Evolutionary conservation across 1,140 invertebrate species (phyloP).

Genomic region (Brachionus rotundiformis): DNA sequence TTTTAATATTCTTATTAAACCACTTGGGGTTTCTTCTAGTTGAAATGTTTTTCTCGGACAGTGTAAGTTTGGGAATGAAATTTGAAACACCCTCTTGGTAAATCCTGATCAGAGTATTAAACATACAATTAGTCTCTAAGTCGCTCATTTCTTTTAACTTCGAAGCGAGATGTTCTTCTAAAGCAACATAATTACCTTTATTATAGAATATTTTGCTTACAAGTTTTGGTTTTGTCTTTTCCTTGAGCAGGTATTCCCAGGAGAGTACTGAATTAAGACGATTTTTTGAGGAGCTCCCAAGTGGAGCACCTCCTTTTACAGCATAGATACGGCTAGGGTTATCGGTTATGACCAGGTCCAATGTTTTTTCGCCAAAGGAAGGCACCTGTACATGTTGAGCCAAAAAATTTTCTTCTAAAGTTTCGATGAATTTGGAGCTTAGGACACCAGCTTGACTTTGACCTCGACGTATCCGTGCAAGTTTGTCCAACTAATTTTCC

Average conservation of each 20-base stretch:
- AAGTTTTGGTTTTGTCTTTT: background rate
- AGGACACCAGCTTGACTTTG: background rate
- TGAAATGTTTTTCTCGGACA: background rate
- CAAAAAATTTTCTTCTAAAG: background rate
- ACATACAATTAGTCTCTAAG: no score
- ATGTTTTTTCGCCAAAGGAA: background rate
- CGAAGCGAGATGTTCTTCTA: no score
- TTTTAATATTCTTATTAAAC: background rate
- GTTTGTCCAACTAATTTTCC: background rate
- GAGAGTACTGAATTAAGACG: background rate
- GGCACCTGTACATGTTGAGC: background rate
- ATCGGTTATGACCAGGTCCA: background rate
- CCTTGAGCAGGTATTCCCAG: background rate
- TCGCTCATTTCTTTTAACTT: no score
- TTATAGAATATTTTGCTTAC: background rate
- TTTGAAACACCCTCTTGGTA: background rate
- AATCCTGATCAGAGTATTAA: no score
- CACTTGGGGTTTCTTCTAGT: background rate
- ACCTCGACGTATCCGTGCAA: background rate
- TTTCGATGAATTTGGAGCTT: background rate
- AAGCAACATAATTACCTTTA: no score
- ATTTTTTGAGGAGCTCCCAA: no score
- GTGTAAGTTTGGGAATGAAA: background rate
- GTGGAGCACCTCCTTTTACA: no score
- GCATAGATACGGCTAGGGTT: background rate